These are phyloP conservation scores for Auanema sp. DNA, from an alignment of 2,888 invertebrate genomes.

Conservation along the genomic window DNA sequence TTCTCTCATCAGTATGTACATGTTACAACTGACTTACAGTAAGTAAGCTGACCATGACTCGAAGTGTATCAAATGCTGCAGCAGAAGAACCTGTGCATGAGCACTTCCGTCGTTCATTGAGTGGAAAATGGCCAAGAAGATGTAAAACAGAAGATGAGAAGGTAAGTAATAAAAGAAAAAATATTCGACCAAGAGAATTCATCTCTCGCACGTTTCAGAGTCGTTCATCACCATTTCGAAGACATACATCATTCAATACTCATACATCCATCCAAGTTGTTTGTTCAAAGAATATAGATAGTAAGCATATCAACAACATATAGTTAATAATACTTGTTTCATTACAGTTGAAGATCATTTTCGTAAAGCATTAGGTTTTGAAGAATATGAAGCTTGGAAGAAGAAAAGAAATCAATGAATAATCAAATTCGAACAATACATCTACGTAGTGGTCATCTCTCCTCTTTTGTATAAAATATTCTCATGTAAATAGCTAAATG, in stretches of 20 bases:
- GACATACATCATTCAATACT: conserved; percentile 38
- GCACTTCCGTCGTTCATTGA: conserved; percentile 35
- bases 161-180: conserved; percentile 11
- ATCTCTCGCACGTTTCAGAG: conserved; percentile 13
- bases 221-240: conserved; percentile 35
- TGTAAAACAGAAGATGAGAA: conserved; percentile 30
- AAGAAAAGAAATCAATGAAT: conserved; percentile 12
- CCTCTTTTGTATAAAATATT: too few species aligned
- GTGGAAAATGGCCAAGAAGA: conserved; percentile 40
- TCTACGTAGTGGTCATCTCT: too few species aligned
- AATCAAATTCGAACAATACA: too few species aligned
- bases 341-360: conserved; percentile 39
- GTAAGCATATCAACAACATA: not conserved
- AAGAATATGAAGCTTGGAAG: conserved; percentile 18
- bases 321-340: conserved; percentile 7
- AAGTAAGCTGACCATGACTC: conserved; percentile 1
- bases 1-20: conserved; percentile 21
- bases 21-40: conserved; percentile 25
- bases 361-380: conserved; percentile 30
- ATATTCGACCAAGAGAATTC: not conserved
- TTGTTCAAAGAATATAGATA: not conserved
- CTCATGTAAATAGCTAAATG: too few species aligned
- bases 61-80: conserved; percentile 12
- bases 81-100: conserved; percentile 29
- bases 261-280: conserved; percentile 23